phyloP scores from a whole-genome alignment of 1,140 invertebrate species.

The Drosophila mayri region DNA sequence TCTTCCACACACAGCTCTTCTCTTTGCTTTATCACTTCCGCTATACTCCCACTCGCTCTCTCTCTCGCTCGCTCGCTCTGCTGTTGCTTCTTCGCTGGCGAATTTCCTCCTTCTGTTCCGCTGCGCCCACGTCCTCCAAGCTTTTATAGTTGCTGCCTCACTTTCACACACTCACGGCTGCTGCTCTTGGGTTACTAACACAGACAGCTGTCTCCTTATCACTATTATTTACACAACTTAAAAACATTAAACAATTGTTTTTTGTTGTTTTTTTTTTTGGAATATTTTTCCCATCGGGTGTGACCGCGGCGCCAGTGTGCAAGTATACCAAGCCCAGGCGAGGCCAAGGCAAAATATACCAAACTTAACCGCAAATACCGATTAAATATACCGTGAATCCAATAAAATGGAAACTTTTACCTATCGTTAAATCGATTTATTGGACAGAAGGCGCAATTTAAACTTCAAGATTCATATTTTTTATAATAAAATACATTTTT shows the following conservation, averaged over 20 bases:
- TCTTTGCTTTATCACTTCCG: constrained; percentile 55
- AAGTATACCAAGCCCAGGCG: neutral
- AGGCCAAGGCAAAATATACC: neutral
- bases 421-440: neutral
- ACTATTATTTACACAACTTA: constrained; percentile 51
- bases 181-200: constrained; percentile 12
- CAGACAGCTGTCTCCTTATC: constrained; percentile 46
- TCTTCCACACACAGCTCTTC: constrained; percentile 2
- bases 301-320: constrained; percentile 1
- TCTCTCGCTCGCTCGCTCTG: constrained; percentile 29
- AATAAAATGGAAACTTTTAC: fast-evolving
- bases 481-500: neutral
- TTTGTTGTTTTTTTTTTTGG: constrained; percentile 17
- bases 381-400: neutral
- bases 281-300: constrained; percentile 10
- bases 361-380: neutral
- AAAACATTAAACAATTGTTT: constrained; percentile 37
- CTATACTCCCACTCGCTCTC: constrained; percentile 30
- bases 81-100: constrained; percentile 31
- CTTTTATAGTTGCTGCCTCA: constrained; percentile 19
- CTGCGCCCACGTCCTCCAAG: constrained; percentile 9
- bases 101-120: constrained; percentile 30
- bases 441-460: neutral
- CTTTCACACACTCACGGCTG: neutral
- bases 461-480: neutral